phyloP scores from a whole-genome alignment of 2,888 invertebrate genomes.

The Agrochola litura region DNA sequence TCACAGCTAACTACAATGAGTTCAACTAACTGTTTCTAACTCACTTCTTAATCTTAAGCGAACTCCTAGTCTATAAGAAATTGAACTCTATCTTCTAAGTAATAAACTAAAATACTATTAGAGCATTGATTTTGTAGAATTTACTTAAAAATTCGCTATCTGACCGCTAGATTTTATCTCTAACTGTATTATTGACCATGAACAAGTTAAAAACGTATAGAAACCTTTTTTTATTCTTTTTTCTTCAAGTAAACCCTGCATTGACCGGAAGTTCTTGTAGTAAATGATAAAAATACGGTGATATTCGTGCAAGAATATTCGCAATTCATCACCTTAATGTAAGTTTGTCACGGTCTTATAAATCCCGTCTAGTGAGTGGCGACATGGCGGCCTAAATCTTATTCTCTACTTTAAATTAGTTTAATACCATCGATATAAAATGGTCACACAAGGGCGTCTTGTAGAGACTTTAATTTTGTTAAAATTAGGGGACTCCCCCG shows the following conservation, averaged over 20 bases:
- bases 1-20: neutral
- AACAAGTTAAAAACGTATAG: constrained; percentile 1
- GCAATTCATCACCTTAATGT: neutral
- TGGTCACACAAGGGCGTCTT: neutral
- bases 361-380: neutral
- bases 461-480: constrained; percentile 8
- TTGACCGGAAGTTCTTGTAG: neutral
- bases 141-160: neutral
- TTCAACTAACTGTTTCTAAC: constrained; percentile 51
- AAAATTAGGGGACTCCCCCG: constrained; percentile 4
- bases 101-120: constrained; percentile 35
- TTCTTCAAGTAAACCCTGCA: neutral
- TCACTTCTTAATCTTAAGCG: constrained; percentile 61
- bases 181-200: constrained; percentile 3
- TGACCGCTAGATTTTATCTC: constrained; percentile 13
- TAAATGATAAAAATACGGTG: neutral
- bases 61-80: constrained; percentile 66
- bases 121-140: constrained; percentile 20
- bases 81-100: constrained; percentile 49
- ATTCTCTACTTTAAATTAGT: constrained; percentile 19
- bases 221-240: neutral
- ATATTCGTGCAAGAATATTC: neutral
- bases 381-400: constrained; percentile 29
- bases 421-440: constrained; percentile 5
- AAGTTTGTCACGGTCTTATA: constrained; percentile 5